Percentiles rank a stretch among this genome's conserved stretches.
phyloP scores from a whole-genome alignment of 2,888 invertebrate genomes.

The Cataglyphis albicans region DNA sequence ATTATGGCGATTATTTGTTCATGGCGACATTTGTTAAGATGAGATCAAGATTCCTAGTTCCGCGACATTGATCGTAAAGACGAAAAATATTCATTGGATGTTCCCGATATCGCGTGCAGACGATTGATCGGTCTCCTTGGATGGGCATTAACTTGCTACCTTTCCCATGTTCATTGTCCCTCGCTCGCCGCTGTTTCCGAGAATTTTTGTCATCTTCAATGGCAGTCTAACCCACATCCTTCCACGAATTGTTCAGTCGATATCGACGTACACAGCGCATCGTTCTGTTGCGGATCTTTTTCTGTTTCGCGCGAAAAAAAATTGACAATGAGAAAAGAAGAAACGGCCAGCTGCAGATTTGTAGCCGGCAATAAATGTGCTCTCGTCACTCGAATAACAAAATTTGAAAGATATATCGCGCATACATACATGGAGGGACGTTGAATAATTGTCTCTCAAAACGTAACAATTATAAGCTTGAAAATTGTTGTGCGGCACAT shows the following conservation, averaged over 20 bases:
- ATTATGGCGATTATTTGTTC: neutral
- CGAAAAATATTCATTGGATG: conserved; percentile 10
- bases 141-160: conserved; percentile 29
- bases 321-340: neutral
- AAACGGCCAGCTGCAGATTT: neutral
- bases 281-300: neutral
- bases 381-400: conserved; percentile 31
- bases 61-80: neutral
- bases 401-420: neutral
- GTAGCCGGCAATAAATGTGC: neutral
- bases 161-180: conserved; percentile 21
- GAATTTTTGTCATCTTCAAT: conserved; percentile 62
- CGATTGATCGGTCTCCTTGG: conserved; percentile 42
- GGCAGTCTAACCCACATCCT: conserved; percentile 44
- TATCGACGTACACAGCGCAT: neutral
- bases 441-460: conserved; percentile 6
- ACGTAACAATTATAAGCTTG: neutral
- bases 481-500: neutral
- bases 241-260: conserved; percentile 46
- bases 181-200: conserved; percentile 54
- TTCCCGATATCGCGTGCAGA: conserved; percentile 22
- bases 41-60: conserved; percentile 17
- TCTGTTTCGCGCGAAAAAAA: neutral
- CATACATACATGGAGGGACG: neutral
- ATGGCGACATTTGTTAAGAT: neutral